Conservation (phyloP, 2,888 invertebrate genomes). For the Cantharis rustica region DNA sequence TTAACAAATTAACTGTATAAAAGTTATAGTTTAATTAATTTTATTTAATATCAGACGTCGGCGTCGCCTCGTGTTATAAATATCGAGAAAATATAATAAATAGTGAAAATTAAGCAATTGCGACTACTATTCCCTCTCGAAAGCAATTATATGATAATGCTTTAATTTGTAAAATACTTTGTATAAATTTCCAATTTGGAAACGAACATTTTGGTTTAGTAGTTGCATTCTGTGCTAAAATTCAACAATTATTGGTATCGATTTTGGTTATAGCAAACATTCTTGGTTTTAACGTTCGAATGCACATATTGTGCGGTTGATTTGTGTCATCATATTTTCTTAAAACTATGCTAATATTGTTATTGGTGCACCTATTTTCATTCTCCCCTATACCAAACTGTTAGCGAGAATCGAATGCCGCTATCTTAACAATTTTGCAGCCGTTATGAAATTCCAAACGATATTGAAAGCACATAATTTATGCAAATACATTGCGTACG, state of each 20-base stretch:
- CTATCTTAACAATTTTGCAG: conserved; percentile 20
- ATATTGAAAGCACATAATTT: conserved; percentile 27
- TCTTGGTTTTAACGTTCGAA: conserved; percentile 19
- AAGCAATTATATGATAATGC: neutral
- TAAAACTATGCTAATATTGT: conserved; percentile 30
- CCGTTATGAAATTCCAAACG: conserved; percentile 27
- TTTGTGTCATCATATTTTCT: conserved; percentile 19
- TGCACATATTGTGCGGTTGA: conserved; percentile 30
- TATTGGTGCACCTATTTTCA: conserved; percentile 20
- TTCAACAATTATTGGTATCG: neutral
- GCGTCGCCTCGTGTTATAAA: neutral
- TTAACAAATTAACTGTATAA: neutral
- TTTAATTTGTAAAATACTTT: neutral
- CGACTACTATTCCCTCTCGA: neutral
- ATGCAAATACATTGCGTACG: conserved; percentile 20
- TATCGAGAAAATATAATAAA: neutral
- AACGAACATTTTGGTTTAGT: neutral
- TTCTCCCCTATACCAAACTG: conserved; percentile 1
- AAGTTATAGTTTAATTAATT: neutral
- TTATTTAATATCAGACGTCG: neutral
- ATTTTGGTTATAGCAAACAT: conserved; percentile 8
- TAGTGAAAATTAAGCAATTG: neutral
- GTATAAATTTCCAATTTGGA: neutral
- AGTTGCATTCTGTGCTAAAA: neutral
- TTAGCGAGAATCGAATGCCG: conserved; percentile 11